These are phyloP conservation scores for Patella pellucida DNA, from an alignment of 2,888 invertebrate species.

Conservation along the genomic window DNA sequence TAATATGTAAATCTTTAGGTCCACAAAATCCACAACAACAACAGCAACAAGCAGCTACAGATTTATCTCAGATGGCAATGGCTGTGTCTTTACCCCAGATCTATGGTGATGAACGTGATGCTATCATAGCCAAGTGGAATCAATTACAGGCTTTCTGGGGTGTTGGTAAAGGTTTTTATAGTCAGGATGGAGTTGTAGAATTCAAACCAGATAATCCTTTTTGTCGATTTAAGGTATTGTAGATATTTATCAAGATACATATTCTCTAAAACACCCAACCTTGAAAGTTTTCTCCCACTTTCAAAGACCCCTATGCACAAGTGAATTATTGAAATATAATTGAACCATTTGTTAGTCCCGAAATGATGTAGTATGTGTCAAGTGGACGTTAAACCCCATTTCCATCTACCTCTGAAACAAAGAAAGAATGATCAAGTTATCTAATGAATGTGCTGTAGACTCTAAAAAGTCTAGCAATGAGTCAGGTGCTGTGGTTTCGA, in stretches of 20 bases:
- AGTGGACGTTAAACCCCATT: no score
- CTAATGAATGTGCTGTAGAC: no score
- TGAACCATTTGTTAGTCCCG: no score
- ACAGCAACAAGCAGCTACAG: conserved; percentile 44
- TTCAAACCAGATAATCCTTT: conserved; percentile 91
- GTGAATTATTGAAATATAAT: no score
- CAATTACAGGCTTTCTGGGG: conserved; percentile 80
- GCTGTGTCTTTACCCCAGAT: conserved; percentile 74
- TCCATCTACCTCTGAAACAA: no score
- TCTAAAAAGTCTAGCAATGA: no score
- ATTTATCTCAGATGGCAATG: conserved; percentile 56
- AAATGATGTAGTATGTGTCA: no score
- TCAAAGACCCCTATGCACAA: no score
- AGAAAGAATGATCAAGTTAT: no score
- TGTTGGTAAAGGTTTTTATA: conserved; percentile 77
- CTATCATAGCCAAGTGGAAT: conserved; percentile 94
- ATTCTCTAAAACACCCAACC: no score
- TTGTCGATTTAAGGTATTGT: conserved; percentile 84
- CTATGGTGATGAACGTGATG: conserved; percentile 95
- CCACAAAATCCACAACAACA: conserved; percentile 43
- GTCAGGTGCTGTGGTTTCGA: no score
- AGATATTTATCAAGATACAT: background rate
- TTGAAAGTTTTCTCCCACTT: no score
- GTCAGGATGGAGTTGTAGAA: conserved; percentile 81
- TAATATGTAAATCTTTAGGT: conserved; percentile 1